Base-by-base conservation (phyloP, 2,888 invertebrate species). In the Tillus elongatus region DNA sequence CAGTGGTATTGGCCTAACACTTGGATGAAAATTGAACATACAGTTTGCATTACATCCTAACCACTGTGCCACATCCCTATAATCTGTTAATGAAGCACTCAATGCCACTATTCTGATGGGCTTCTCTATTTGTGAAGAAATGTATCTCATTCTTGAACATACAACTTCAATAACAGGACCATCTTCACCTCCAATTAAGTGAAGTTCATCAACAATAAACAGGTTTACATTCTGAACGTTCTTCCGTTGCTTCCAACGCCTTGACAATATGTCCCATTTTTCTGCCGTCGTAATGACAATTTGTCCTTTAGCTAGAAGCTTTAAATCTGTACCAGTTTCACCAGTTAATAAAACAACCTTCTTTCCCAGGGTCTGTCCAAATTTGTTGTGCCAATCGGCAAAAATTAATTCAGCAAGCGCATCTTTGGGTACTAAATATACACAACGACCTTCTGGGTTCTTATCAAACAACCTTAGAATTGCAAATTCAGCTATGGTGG, bases 21-120 rank as follows among this genome's bases (percentile, higher is more conserved):
- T 93, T 0, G 98, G 97, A 59, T 97, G 96, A 69, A 99, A 99
- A 71, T 98, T 99, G 69, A 97, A 99, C 2, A 92, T 89, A 14
- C 86, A 82, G 52, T 91, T 89, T 2, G 92, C 79, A 51, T 84
- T 85, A 57, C 95, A 95, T 12, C 96, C 96, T 29, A 97, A 70
- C 97, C 97, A 97, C 58, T 92, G 90, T 0, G 93, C 85, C 3
- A 95, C 82, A 66, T 97, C 96, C 46, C 88, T 79, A 0, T 97
- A 95, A 70, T 97, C 96, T 10, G 91, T 87, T 33, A 98, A 69
- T 0, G 97, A 93, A 0, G 93, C 83, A 2, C 92, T 90, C 9
- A 99, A 68, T 0, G 96, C 93, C 16, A 99, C 81, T 36, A 99
- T 92, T 10, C 97, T 75, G 46, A 96, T 92, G 15, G 85, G 86